Evolutionary conservation across 2,113 vertebrate species (phyloP).

Genomic region (Perca fluviatilis): DNA sequence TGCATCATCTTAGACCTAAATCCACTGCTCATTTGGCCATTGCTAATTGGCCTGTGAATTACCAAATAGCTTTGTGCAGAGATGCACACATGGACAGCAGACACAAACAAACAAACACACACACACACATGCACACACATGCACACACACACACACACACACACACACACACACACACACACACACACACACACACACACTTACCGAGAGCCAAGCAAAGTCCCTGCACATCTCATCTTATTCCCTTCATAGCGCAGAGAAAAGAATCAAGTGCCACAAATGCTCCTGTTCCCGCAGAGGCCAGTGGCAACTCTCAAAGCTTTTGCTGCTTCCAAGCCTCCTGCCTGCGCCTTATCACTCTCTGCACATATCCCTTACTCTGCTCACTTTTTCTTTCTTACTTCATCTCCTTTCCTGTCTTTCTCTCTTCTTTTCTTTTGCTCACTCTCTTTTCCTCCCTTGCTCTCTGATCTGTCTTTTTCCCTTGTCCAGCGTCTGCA

Average conservation of each 20-base stretch:
- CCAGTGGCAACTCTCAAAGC: slow-evolving; percentile 87
- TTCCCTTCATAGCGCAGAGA: slow-evolving; percentile 84
- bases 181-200: slow-evolving; percentile 61
- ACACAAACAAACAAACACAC: slow-evolving; percentile 20
- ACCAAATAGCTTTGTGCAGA: slow-evolving; percentile 35
- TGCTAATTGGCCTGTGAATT: neutral
- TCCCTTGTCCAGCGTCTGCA: slow-evolving; percentile 95
- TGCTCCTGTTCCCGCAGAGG: slow-evolving; percentile 89
- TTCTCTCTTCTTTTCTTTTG: slow-evolving; percentile 56
- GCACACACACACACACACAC: slow-evolving; percentile 10
- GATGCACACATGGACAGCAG: slow-evolving; percentile 22
- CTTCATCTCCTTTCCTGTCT: slow-evolving; percentile 61
- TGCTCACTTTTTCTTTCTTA: slow-evolving; percentile 71
- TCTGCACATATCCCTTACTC: slow-evolving; percentile 75
- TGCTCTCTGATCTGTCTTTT: slow-evolving; percentile 87
- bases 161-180: slow-evolving; percentile 15
- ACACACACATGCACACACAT: slow-evolving; percentile 55
- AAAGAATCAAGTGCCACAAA: slow-evolving; percentile 88
- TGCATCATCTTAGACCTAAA: slow-evolving; percentile 4
- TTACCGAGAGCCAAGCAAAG: slow-evolving; percentile 82
- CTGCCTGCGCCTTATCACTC: slow-evolving; percentile 75
- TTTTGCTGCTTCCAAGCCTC: slow-evolving; percentile 75
- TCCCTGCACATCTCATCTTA: slow-evolving; percentile 83
- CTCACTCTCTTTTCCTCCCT: slow-evolving; percentile 74
- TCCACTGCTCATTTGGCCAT: neutral